Evolutionary conservation across 2,888 invertebrate species (phyloP), one percentile per base, ranked within the genome.

Genomic region (Diaphora mendica): DNA sequence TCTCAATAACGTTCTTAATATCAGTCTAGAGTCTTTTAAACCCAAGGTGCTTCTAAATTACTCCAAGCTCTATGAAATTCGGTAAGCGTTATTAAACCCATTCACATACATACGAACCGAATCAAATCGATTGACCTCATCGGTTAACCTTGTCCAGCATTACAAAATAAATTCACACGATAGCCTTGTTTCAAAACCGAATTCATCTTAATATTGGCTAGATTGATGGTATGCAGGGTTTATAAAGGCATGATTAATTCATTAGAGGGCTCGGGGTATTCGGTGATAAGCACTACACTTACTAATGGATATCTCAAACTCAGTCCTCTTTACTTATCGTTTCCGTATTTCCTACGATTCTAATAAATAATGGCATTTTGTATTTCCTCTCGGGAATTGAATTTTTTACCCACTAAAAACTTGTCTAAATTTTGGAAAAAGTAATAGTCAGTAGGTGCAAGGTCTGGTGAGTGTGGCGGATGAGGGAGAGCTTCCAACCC

Each of bases 81-180:
- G 69, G 75, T 75, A 73, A 82, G 59, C 70, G 74, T 68, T 73
- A 76, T 62, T 26, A 62, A 15, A 62, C 30, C 62, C 62, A 62
- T 75, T 80, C 72, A 84, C 74, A 82, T 73, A 82, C 73, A 80
- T 73, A 77, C 73, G 70, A 74, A 83, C 84, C 82, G 71, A 68
- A 76, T 71, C 85, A 51, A 84, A 84, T 84, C 79, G 71, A 84
- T 84, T 79, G 79, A 81, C 84, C 85, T 82, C 78, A 77, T 79
- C 66, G 71, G 73, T 75, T 78, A 78, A 83, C 84, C 84, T 84
- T 84, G 84, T 75, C 67, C 70, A 71, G 51, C 75, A 79, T 84
- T 84, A 78, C 85, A 68, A 78, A 82, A 85, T 77, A 26, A 77
- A 83, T 85, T 85, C 80, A 84, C 85, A 84, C 80, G 85, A 79